Percentiles rank a stretch among this genome's conserved stretches.
Evolutionary conservation across 2,797 vertebrate species (phyloP).

Genomic region (Bradypus variegatus): DNA sequence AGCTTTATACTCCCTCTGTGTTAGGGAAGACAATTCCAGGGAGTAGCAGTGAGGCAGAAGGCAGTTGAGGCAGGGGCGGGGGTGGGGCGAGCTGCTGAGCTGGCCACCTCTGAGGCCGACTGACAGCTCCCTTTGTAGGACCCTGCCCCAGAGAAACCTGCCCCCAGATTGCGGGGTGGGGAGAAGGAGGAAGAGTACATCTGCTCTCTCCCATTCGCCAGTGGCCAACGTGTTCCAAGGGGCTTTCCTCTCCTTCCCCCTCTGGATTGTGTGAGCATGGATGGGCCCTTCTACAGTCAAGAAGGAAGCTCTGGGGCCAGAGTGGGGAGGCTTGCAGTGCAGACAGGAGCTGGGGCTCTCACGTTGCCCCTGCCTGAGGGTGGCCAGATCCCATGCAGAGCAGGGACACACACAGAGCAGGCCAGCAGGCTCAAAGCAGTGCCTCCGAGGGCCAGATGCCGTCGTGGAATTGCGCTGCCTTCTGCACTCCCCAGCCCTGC

Average conservation of each 20-base stretch:
- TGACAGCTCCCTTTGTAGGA: not conserved
- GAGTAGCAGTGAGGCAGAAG: not conserved
- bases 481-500: no score
- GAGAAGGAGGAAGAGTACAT: not conserved
- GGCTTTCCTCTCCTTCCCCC: not conserved
- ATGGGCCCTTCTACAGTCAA: no score
- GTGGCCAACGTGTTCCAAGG: not conserved
- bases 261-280: fast-evolving
- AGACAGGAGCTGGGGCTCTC: not conserved
- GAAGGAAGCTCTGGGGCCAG: not conserved
- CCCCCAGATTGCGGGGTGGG: no score
- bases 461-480: not conserved
- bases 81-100: not conserved
- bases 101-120: not conserved
- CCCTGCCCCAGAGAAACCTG: not conserved
- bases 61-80: not conserved
- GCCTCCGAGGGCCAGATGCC: not conserved
- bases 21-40: not conserved
- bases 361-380: not conserved
- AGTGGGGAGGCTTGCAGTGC: not conserved
- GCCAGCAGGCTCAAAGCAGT: not conserved
- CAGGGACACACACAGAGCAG: fast-evolving
- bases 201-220: not conserved
- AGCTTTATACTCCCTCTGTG: not conserved
- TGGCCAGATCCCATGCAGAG: not conserved